Base-by-base conservation (phyloP, 2,888 invertebrate species). In the Spilarctia lutea region DNA sequence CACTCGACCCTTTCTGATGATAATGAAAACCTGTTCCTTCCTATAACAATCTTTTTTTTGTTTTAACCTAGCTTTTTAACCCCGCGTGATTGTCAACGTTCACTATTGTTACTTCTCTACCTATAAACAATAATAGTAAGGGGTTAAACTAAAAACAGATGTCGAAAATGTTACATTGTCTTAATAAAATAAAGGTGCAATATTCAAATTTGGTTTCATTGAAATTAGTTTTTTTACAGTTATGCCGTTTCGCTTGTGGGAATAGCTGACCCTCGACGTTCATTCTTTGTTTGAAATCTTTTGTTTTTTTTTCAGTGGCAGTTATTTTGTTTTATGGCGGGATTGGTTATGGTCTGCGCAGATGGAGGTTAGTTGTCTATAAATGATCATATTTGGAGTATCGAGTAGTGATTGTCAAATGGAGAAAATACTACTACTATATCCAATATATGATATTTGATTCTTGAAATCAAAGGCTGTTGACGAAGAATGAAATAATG, bases 21-120 rank as follows among this genome's bases (percentile, higher is more conserved):
- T 94, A 94, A 94, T 93, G 78, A 82, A 94, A 95, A 96, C 95
- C 95, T 96, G 95, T 96, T 96, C 90, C 87, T 80, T 79, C 75
- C 88, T 90, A 87, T 90, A 92, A 92, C 93, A 93, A 92, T 93
- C 92, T 92, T 89, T 90, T 93, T 95, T 95, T 96, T 94, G 94
- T 95, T 96, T 96, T 94, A 94, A 87, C 88, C 83, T 86, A 84
- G 81, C 84, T 88, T 88, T 88, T 84, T 89, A 91, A 93, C 66
- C 90, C 89, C 84, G 83, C 84, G 85, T 92, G 93, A 95, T 94
- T 94, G 95, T 95, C 95, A 95, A 94, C 94, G 93, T 88, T 48
- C 69, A 74, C 85, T 86, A 89, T 93, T 94, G 93, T 94, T 88
- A 89, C 89, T 87, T 90, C 89, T 87, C 86, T 87, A 83, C 87